A percentile compares a stretch with the other conserved stretches of the same genome.
phyloP scores from a whole-genome alignment of 2,888 invertebrate genomes.

The Pecten maximus region DNA sequence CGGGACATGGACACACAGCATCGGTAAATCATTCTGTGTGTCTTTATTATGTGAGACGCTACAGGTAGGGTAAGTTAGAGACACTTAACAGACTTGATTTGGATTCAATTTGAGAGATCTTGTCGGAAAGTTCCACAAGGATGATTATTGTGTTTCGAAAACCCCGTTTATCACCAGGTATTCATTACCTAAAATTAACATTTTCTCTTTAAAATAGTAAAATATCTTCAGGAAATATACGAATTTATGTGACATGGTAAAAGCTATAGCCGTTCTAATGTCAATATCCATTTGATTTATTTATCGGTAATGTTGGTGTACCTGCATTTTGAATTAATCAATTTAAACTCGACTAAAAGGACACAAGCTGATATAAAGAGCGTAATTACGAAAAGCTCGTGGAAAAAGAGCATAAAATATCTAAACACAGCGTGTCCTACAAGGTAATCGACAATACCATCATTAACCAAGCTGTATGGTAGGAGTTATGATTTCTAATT shows the following conservation, averaged over 20 bases:
- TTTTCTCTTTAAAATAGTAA: neutral
- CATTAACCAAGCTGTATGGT: no score
- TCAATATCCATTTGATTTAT: neutral
- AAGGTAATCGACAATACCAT: no score
- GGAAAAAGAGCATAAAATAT: no score
- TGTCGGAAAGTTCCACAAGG: neutral
- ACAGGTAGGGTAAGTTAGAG: neutral
- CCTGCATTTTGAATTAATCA: no score
- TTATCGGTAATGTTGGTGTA: no score
- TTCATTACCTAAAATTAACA: neutral
- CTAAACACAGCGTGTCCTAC: no score
- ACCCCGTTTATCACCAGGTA: neutral
- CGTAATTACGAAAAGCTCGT: no score
- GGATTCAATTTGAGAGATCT: neutral
- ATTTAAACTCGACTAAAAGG: no score
- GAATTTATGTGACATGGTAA: neutral
- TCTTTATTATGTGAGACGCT: neutral
- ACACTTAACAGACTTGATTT: neutral
- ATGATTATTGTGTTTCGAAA: neutral
- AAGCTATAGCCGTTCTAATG: neutral
- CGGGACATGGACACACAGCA: neutral
- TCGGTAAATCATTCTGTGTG: neutral
- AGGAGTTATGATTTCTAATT: no score
- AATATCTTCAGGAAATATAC: neutral
- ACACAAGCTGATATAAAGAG: no score